A percentile compares a stretch with the other conserved stretches of the same genome.
These are phyloP conservation scores for Terrapene triunguis DNA, from an alignment of 2,113 vertebrate species.

Conservation along the genomic window DNA sequence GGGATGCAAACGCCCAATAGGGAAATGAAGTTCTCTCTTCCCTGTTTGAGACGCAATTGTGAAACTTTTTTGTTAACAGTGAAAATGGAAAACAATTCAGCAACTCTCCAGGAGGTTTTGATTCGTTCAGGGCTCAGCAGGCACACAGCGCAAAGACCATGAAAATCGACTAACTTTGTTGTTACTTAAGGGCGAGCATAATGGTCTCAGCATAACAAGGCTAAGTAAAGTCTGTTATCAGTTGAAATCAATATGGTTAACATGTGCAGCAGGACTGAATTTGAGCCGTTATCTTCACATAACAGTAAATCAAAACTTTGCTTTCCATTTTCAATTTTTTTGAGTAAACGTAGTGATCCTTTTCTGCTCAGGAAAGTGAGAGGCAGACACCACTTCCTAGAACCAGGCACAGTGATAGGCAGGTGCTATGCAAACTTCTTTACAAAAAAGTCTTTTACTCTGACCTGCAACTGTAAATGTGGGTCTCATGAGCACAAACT, in stretches of 20 bases:
- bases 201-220: background rate
- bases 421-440: too few species aligned
- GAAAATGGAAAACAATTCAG: background rate
- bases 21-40: background rate
- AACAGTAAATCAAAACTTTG: background rate
- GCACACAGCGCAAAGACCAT: rapidly evolving
- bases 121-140: rapidly evolving
- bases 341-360: background rate
- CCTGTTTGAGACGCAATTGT: background rate
- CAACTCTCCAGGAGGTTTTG: background rate
- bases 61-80: background rate
- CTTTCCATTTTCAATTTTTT: background rate
- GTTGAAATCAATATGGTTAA: background rate
- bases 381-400: background rate
- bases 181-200: background rate
- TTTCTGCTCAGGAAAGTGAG: background rate
- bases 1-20: background rate
- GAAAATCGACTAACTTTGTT: rapidly evolving
- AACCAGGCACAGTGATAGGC: background rate
- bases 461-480: background rate
- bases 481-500: background rate
- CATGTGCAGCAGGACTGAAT: rapidly evolving
- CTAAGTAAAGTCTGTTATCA: background rate
- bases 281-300: background rate
- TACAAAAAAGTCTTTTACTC: background rate